Base-by-base conservation (phyloP, 2,888 invertebrate species). In the Mycalesis mineus region DNA sequence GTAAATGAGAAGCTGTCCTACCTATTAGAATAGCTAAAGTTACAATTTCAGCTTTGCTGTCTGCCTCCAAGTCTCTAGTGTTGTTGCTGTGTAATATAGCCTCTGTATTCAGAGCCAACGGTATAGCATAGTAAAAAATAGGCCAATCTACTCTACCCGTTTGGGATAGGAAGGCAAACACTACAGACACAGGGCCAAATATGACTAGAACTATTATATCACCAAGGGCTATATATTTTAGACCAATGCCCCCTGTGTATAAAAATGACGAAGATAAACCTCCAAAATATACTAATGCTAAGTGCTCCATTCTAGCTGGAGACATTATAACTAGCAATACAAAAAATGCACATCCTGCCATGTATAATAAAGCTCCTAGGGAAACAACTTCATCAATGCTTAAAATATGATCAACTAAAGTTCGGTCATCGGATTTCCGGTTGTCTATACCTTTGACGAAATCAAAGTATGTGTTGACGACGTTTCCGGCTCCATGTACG, bases 391-490 rank as follows among this genome's bases (percentile, higher is more conserved):
- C 92, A 71, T 91, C 90, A 59, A 79, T 84, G 66, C 84, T 86
- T 54, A 98, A 90, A 70, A 97, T 94, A 69, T 96, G 95, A 87
- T 98, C 98, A n/a, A 98, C 98, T 55, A 98, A 90, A 67, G 97
- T 98, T 74, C 98, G 92, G 77, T 98, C 98, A 76, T 98, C 98
- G 67, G 97, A 96, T 87, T 96, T 97, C 63, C 95, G 92, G 77
- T 95, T 96, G 81, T 98, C 98, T 57, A 98, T 97, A 47, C 96
- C 98, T 88, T 96, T 96, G 33, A 96, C 93, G 77, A 95, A 98
- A 83, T 98, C 98, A 79, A 95, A 98, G 80, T 98, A 98, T 0
- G 98, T 98, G 82, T 98, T 98, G 22, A 98, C 98, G 40, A 98
- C 94, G 84, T 98, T 98, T 53, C 98, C 98, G 61, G 98, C 98